Base-by-base conservation (phyloP, 2,888 invertebrate species). In the Gymnosoma rotundatum region DNA sequence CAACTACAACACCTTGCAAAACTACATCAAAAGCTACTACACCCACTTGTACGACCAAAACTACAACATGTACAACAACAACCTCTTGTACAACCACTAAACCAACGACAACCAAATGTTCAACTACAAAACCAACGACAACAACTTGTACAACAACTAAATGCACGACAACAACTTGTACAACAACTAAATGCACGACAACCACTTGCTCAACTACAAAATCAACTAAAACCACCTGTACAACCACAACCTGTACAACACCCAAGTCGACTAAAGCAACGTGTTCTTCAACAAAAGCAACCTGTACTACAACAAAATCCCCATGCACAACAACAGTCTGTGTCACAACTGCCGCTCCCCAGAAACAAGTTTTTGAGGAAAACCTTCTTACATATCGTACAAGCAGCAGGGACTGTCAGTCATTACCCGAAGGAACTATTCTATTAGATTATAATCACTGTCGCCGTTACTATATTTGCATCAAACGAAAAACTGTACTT, bases 381-480 rank as follows among this genome's bases (percentile, higher is more conserved):
- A 42, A 36, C 10, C 2, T 38, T 0, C 18, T 66, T 14, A 25
- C 10, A 10, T 73, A n/a, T 70, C 4, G 21, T 9, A 2, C 3
- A 4, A 64, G 21, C 21, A 32, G 21, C 16, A 79, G 14, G 12
- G 83, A 79, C 25, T 85, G 85, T 20, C 0, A 12, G 1, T 48
- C 64, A 9, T 63, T 83, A n/a, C 38, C 50, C 12, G 79, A 83
- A 8, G 18, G 18, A 1, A 67, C 61, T 8, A 63, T 79, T 54
- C 25, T 85, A 7, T 45, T 85, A 63, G 72, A 85, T 72, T 4
- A 4, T 7, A 58, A 10, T 32, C 72, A 76, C 18, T 83, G 85
- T 25, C 56, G 79, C 20, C 82, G 85, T 50, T 79, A n/a, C 25
- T 79, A 75, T 45, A 9, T 20, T 10, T 85, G 85, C 79, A 10